Evolutionary conservation across 1,140 invertebrate genomes (phyloP), one percentile per base, ranked within the genome.

Genomic region (Colletes latitarsis): DNA sequence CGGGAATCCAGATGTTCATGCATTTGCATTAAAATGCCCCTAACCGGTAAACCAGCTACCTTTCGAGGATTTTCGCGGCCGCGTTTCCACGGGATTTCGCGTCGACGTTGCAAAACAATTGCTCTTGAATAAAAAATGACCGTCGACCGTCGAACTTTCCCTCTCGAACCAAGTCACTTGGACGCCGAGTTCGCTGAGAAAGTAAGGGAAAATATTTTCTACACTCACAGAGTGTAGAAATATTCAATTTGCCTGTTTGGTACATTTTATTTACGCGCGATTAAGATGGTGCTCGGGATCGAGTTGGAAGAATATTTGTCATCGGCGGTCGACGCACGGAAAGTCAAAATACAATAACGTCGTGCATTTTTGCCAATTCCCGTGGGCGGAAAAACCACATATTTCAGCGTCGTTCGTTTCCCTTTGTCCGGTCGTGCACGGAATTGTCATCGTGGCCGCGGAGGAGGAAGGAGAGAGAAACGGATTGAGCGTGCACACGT

Each of bases 11-110:
- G 71, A 77, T 73, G 83, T 78, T 69, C 75, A 9, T 39, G 71
- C 83, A 86, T 86, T 86, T 86, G 81, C 85, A 86, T 86, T 80
- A 86, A 86, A 86, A 86, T 86, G 81, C 81, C 53, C 53, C 52
- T 69, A 83, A 62, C 60, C 43, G 60, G 14, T 58, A 53, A 84
- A 49, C 74, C 63, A 57, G 49, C 8, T 69, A 73, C 46, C n/a
- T 77, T 14, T 21, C 52, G 15, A 30, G 66, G 49, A 82, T 78
- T 82, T 69, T 64, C 74, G 55, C 39, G 49, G 19, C 17, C 15
- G 57, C 41, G 52, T 55, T 75, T 58, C 30, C 55, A 55, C 67
- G 67, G 21, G 21, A 68, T 53, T 72, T 15, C 19, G 5, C 30
- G 21, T 12, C 3, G n/a, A 0, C 1, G 41, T n/a, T 14, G 49